These are phyloP conservation scores for Bufotes viridis DNA, from an alignment of 2,797 vertebrate species.

Conservation along the genomic window DNA sequence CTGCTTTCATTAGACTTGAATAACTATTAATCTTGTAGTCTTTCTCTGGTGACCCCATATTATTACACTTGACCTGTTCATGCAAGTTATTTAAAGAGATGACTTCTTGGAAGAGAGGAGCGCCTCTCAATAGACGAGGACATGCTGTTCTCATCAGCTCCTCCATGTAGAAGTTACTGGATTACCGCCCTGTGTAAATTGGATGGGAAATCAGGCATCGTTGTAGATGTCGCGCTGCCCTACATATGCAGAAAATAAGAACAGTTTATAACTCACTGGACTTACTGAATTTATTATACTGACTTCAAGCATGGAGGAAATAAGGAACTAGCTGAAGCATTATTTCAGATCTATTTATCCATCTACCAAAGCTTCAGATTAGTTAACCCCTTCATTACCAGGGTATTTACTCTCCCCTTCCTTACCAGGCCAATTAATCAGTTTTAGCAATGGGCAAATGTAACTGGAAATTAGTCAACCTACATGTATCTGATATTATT, in stretches of 20 bases:
- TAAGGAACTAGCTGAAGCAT: neutral
- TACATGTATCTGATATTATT: too few species aligned
- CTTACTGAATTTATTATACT: neutral
- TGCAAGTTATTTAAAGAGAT: conserved; percentile 29
- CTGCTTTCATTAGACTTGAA: conserved; percentile 50
- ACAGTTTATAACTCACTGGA: neutral
- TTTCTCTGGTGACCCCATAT: conserved; percentile 51
- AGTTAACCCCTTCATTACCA: too few species aligned
- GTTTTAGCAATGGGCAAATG: too few species aligned
- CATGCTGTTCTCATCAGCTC: neutral
- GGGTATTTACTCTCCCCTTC: too few species aligned
- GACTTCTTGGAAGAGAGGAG: conserved; percentile 39
- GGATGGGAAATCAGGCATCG: neutral
- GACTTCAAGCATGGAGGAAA: neutral
- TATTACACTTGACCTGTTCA: conserved; percentile 56
- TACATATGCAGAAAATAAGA: neutral
- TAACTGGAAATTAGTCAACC: too few species aligned
- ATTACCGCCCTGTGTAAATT: neutral
- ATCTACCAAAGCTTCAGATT: neutral
- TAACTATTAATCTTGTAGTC: conserved; percentile 54
- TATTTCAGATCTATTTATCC: neutral
- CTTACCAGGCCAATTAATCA: too few species aligned
- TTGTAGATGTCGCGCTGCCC: neutral
- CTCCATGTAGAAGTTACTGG: neutral
- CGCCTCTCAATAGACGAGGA: neutral